Evolutionary conservation across 1,140 invertebrate genomes (phyloP).

Genomic region (Drosophila serrata): DNA sequence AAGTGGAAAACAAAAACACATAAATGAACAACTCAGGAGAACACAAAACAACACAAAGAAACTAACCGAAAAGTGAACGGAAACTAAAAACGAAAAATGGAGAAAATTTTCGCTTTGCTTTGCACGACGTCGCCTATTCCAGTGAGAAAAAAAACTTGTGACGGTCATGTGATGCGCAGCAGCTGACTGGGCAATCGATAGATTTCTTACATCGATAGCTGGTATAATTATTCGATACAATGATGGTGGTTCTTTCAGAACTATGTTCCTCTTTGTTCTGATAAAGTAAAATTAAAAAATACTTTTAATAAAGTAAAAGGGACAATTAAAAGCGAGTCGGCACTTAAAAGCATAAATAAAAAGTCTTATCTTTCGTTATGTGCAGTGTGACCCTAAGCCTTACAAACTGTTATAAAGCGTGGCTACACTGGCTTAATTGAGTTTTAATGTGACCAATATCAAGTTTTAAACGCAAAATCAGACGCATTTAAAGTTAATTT

Average conservation of each 20-base stretch:
- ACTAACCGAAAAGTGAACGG: slow-evolving; percentile 79
- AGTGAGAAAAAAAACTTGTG: slow-evolving; percentile 62
- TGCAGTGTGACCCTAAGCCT: background rate
- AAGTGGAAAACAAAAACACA: slow-evolving; percentile 42
- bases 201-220: background rate
- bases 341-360: too few relatives aligned
- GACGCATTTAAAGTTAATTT: background rate
- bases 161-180: slow-evolving; percentile 56
- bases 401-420: background rate
- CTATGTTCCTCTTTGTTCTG: background rate
- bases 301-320: too few relatives aligned
- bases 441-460: background rate
- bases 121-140: slow-evolving; percentile 50
- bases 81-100: slow-evolving; percentile 77
- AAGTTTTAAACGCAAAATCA: background rate
- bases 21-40: slow-evolving; percentile 43
- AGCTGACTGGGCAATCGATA: slow-evolving; percentile 7
- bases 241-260: background rate
- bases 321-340: too few relatives aligned
- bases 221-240: background rate
- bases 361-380: background rate
- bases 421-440: background rate
- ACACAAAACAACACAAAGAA: slow-evolving; percentile 45
- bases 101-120: slow-evolving; percentile 56
- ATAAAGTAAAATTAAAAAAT: background rate